Evolutionary conservation across 2,888 invertebrate species (phyloP).

Genomic region (Pyrrhia umbra): DNA sequence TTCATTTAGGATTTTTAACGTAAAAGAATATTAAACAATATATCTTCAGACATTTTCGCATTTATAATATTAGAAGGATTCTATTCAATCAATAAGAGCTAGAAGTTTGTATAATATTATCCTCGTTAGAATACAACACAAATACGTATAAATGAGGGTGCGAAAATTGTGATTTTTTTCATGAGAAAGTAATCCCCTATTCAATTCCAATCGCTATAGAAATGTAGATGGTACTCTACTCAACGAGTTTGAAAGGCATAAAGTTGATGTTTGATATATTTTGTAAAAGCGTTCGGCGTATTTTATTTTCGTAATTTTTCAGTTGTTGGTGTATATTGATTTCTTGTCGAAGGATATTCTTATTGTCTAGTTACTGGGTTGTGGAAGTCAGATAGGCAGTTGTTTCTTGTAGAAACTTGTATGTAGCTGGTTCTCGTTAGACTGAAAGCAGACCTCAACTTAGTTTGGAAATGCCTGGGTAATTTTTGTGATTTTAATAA

Average conservation of each 20-base stretch:
- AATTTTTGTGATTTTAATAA: no score
- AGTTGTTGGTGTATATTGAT: not conserved
- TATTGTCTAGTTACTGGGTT: not conserved
- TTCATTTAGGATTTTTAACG: no score
- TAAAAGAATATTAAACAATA: no score
- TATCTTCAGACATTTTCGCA: no score
- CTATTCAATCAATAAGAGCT: constrained; percentile 16
- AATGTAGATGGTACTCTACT: constrained; percentile 35
- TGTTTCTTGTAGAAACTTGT: not conserved
- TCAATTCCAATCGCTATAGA: constrained; percentile 16
- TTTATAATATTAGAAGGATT: no score
- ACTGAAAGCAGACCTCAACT: not conserved
- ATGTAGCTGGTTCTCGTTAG: not conserved
- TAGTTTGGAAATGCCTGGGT: no score
- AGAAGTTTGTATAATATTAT: not conserved
- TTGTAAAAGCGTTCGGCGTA: constrained; percentile 8
- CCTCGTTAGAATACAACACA: constrained; percentile 21
- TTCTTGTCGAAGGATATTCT: no score
- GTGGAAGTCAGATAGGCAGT: not conserved
- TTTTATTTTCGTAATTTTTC: not conserved
- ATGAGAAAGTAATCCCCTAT: constrained; percentile 30
- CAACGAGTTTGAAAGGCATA: constrained; percentile 17
- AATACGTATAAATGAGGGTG: not conserved
- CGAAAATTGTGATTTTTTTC: constrained; percentile 25
- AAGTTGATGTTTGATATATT: constrained; percentile 36